Evolutionary conservation across 1,140 invertebrate genomes (phyloP).

Genomic region (Nilaparvata lugens): DNA sequence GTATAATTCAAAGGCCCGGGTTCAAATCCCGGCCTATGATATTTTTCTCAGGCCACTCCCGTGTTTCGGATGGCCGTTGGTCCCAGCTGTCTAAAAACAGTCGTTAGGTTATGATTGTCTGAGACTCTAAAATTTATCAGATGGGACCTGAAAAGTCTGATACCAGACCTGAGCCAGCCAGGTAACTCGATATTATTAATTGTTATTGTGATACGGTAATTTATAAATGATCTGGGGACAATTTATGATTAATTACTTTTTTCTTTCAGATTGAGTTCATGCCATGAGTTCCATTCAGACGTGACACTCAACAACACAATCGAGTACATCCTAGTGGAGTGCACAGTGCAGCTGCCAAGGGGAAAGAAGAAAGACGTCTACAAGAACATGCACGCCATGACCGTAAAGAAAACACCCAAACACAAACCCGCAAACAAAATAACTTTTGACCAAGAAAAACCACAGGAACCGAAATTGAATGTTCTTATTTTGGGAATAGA

Average conservation of each 20-base stretch:
- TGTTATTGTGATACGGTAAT: neutral
- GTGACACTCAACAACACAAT: conserved; percentile 32
- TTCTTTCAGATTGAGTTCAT: conserved; percentile 35
- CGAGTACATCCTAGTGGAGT: conserved; percentile 38
- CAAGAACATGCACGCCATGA: conserved; percentile 36
- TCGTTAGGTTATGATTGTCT: neutral
- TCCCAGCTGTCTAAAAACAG: too few relatives aligned
- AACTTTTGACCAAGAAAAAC: conserved; percentile 13
- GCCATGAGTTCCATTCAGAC: conserved; percentile 35
- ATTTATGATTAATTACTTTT: neutral
- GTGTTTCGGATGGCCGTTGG: too few relatives aligned
- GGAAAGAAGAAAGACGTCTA: conserved; percentile 34
- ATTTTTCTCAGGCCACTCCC: too few relatives aligned
- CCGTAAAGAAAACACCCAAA: conserved; percentile 9
- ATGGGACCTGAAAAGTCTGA: too few relatives aligned
- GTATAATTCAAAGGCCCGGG: too few relatives aligned
- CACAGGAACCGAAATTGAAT: conserved; percentile 22
- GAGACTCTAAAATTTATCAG: neutral
- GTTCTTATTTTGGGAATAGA: conserved; percentile 74
- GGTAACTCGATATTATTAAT: too few relatives aligned
- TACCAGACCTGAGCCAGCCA: too few relatives aligned
- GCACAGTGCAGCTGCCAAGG: conserved; percentile 30
- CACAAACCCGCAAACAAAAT: too few relatives aligned
- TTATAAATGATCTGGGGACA: too few relatives aligned
- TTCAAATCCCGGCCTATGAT: too few relatives aligned